These are phyloP conservation scores for Psettodes erumei DNA, from an alignment of 2,113 vertebrate genomes.

Conservation along the genomic window DNA sequence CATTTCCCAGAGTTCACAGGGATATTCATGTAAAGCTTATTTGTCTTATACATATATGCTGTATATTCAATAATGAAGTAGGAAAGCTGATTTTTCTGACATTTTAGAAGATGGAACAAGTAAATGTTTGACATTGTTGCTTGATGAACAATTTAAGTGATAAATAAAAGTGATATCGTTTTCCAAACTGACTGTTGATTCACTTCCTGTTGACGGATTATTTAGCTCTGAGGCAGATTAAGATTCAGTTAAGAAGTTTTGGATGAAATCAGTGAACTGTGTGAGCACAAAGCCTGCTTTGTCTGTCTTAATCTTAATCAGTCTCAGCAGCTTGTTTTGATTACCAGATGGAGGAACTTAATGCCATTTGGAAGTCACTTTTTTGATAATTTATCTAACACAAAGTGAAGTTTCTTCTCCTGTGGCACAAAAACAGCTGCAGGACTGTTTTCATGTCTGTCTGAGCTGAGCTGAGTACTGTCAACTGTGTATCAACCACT, in stretches of 20 bases:
- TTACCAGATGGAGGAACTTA: constrained; percentile 10
- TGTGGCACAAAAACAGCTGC: not conserved
- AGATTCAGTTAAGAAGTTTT: constrained; percentile 41
- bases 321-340: constrained; percentile 29
- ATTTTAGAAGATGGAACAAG: not conserved
- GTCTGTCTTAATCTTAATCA: constrained; percentile 36
- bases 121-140: not conserved
- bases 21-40: not conserved
- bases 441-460: constrained; percentile 13
- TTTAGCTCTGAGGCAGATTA: constrained; percentile 34
- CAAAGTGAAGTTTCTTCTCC: not conserved
- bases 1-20: not conserved
- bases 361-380: not conserved
- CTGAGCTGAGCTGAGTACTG: not conserved
- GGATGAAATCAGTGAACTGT: constrained; percentile 38
- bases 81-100: not conserved
- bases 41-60: not conserved
- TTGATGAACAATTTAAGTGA: not conserved
- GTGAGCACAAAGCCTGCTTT: constrained; percentile 21
- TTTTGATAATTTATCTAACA: constrained; percentile 4
- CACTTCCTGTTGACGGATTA: not conserved
- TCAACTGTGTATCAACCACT: constrained; percentile 4
- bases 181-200: not conserved
- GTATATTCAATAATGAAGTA: not conserved
- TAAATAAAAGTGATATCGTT: not conserved